These are phyloP conservation scores for Latrodectus elegans DNA, from an alignment of 2,888 invertebrate species.

Conservation along the genomic window DNA sequence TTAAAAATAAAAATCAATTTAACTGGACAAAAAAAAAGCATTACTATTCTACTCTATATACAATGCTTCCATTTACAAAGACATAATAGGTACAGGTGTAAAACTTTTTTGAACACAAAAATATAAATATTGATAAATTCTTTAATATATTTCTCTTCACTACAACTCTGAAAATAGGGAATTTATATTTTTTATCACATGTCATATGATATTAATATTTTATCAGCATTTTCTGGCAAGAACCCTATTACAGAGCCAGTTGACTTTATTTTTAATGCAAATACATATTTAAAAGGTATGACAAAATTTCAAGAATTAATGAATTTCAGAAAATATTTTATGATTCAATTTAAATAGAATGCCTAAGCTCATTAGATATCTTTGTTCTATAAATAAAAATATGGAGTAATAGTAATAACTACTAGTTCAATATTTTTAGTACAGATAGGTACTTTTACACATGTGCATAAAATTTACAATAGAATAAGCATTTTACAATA, in stretches of 20 bases:
- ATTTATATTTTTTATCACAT: not conserved
- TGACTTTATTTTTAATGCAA: constrained; percentile 2
- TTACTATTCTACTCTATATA: too few relatives aligned
- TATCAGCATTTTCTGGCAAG: constrained; percentile 40
- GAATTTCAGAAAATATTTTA: not conserved
- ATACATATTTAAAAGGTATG: not conserved
- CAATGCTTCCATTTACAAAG: too few relatives aligned
- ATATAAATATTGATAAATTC: constrained; percentile 2
- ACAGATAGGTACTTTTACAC: too few relatives aligned
- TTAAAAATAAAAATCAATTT: too few relatives aligned
- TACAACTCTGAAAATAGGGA: not conserved
- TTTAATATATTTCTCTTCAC: not conserved
- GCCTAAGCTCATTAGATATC: not conserved
- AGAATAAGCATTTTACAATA: too few relatives aligned
- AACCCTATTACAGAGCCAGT: constrained; percentile 33
- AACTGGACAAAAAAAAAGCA: too few relatives aligned
- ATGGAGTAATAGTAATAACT: too few relatives aligned
- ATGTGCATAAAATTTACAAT: too few relatives aligned
- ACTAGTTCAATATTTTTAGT: too few relatives aligned
- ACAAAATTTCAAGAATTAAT: not conserved
- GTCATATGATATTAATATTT: not conserved
- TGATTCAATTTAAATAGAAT: not conserved
- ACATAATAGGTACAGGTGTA: too few relatives aligned
- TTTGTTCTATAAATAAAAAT: too few relatives aligned
- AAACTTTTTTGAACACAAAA: not conserved